These are phyloP conservation scores for Pelobates fuscus DNA, from an alignment of 2,113 vertebrate species.

Conservation along the genomic window DNA sequence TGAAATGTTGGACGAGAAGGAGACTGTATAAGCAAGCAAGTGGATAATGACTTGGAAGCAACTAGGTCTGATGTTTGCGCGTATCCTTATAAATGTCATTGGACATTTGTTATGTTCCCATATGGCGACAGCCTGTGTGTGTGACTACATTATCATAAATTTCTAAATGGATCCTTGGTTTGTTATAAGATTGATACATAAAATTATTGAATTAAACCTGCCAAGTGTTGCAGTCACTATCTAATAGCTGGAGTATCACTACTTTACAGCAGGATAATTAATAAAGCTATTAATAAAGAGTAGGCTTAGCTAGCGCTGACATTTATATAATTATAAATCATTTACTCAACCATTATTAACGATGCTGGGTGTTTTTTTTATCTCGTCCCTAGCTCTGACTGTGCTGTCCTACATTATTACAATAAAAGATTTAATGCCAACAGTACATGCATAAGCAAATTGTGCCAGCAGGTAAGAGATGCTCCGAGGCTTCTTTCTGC, in stretches of 20 bases:
- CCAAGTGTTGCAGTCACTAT: slow-evolving; percentile 62
- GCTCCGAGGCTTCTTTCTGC: slow-evolving; percentile 4
- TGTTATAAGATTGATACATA: slow-evolving; percentile 61
- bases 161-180: slow-evolving; percentile 59
- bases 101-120: slow-evolving; percentile 39
- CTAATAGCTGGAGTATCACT: slow-evolving; percentile 66
- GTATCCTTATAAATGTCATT: slow-evolving; percentile 44
- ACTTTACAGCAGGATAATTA: slow-evolving; percentile 74
- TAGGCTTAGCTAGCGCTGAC: slow-evolving; percentile 60
- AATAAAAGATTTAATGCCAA: slow-evolving; percentile 52
- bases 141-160: slow-evolving; percentile 39
- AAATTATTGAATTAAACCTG: slow-evolving; percentile 67
- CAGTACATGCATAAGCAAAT: slow-evolving; percentile 28
- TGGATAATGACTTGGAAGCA: slow-evolving; percentile 43
- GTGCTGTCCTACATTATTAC: slow-evolving; percentile 55
- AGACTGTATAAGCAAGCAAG: slow-evolving; percentile 16
- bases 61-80: slow-evolving; percentile 12
- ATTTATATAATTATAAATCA: slow-evolving; percentile 72
- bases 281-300: slow-evolving; percentile 77
- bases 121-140: slow-evolving; percentile 39
- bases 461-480: neutral
- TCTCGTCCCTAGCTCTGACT: slow-evolving; percentile 49
- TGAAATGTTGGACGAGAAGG: neutral
- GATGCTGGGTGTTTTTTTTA: slow-evolving; percentile 62
- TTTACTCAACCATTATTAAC: slow-evolving; percentile 51